Conservation (phyloP, 2,113 vertebrate genomes). For the Mungos mungo region DNA sequence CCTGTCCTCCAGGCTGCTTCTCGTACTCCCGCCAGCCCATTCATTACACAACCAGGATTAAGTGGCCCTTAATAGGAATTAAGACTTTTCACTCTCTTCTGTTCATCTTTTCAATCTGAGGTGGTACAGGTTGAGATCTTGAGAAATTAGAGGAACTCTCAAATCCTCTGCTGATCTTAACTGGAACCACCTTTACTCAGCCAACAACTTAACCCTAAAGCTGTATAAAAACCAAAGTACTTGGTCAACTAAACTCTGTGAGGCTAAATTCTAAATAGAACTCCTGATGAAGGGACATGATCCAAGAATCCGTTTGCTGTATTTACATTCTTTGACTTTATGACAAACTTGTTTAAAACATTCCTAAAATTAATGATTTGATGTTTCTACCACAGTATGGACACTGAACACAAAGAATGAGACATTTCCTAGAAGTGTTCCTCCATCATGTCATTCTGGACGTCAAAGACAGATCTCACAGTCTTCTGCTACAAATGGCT, state of each 20-base stretch:
- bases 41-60: not conserved
- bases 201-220: not conserved
- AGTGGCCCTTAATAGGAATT: not conserved
- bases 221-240: not conserved
- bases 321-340: not conserved
- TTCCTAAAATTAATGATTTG: not conserved
- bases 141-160: not conserved
- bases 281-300: not conserved
- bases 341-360: not conserved
- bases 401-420: not conserved
- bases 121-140: not conserved
- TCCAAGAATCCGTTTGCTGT: not conserved
- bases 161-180: not conserved
- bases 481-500: not conserved
- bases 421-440: not conserved
- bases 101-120: not conserved
- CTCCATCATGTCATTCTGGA: not conserved
- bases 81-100: not conserved
- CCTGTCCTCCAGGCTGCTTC: not conserved
- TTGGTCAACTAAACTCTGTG: not conserved
- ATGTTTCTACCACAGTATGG: not conserved
- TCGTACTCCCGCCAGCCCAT: not conserved
- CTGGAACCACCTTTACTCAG: not conserved
- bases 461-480: not conserved
- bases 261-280: not conserved